A percentile compares a stretch with the other conserved stretches of the same genome.
Evolutionary conservation across 2,888 invertebrate genomes (phyloP).

Genomic region (Cyclophora punctaria): DNA sequence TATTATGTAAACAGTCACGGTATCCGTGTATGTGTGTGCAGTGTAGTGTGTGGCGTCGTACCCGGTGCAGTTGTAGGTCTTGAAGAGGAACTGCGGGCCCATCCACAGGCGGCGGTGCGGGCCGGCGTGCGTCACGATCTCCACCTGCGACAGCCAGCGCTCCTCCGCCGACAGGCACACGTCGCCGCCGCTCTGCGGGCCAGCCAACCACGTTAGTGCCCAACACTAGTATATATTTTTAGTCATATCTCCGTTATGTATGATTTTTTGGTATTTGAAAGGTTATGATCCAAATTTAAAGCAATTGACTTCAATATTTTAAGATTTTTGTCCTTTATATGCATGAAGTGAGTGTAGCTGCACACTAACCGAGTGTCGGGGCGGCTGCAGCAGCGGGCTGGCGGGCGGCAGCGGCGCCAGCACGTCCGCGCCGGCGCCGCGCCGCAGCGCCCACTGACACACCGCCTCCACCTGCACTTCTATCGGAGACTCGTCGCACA

Average conservation of each 20-base stretch:
- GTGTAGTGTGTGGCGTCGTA: constrained; percentile 38
- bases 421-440: constrained; percentile 79
- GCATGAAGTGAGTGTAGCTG: too few species aligned
- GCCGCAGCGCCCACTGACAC: constrained; percentile 91
- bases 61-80: constrained; percentile 90
- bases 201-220: too few species aligned
- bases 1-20: too few species aligned
- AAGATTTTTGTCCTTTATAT: too few species aligned
- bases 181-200: constrained; percentile 56
- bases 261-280: too few species aligned
- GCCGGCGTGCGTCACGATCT: constrained; percentile 97
- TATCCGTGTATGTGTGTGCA: too few species aligned
- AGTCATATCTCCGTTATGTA: too few species aligned
- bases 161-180: constrained; percentile 79
- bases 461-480: constrained; percentile 90
- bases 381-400: constrained; percentile 76
- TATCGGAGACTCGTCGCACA: constrained; percentile 88
- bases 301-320: too few species aligned
- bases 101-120: constrained; percentile 98
- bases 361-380: neutral
- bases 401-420: constrained; percentile 83
- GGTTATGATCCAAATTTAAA: too few species aligned
- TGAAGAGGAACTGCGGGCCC: constrained; percentile 99
- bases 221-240: too few species aligned
- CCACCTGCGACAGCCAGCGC: constrained; percentile 96